Evolutionary conservation across 2,888 invertebrate species (phyloP).

Genomic region (Lasioglossum figueresi): DNA sequence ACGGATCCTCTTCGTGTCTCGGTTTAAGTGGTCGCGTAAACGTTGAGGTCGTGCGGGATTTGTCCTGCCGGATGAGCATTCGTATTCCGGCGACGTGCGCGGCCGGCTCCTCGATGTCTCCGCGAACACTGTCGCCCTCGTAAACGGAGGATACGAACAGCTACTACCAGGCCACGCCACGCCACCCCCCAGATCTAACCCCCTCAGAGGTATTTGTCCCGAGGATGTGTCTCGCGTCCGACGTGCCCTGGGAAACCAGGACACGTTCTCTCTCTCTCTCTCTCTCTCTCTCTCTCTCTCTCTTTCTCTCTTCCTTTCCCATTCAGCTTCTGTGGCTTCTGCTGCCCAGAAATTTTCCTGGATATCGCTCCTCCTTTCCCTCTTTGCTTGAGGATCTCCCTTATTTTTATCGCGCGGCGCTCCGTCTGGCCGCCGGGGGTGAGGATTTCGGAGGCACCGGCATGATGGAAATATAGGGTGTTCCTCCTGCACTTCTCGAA

Average conservation of each 20-base stretch:
- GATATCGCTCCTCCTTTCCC: not conserved
- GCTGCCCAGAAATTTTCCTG: not conserved
- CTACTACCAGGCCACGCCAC: not conserved
- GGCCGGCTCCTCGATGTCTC: slow-evolving; percentile 10
- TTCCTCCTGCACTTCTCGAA: not conserved
- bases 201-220: slow-evolving; percentile 37
- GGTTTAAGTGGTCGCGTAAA: slow-evolving; percentile 68
- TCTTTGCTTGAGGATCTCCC: not conserved
- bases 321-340: not conserved
- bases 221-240: slow-evolving; percentile 29
- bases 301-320: not conserved
- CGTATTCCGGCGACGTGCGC: slow-evolving; percentile 60
- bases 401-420: slow-evolving; percentile 15
- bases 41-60: slow-evolving; percentile 52
- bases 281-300: not conserved
- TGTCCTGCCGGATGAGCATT: slow-evolving; percentile 50
- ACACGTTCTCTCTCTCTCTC: not conserved
- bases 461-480: not conserved
- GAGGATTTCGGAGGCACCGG: not conserved
- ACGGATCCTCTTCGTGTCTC: slow-evolving; percentile 61
- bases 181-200: not conserved
- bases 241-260: slow-evolving; percentile 19
- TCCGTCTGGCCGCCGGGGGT: not conserved
- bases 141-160: slow-evolving; percentile 52
- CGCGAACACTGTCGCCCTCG: slow-evolving; percentile 36